A percentile compares a stretch with the other conserved stretches of the same genome.
Conservation (phyloP, 2,797 vertebrate species). For the Coregonus ussuriensis region DNA sequence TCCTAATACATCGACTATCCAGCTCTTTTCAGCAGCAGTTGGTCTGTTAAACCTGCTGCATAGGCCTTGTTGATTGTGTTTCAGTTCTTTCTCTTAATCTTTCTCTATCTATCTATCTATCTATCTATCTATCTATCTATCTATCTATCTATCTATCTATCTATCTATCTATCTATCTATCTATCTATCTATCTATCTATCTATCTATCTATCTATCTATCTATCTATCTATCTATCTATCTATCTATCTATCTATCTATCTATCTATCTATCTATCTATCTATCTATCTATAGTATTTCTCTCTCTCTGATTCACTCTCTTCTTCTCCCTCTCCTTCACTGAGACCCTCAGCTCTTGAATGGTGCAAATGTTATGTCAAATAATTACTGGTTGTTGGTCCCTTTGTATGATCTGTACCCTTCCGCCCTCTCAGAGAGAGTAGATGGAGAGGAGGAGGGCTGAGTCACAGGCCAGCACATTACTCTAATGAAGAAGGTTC, state of each 20-base stretch:
- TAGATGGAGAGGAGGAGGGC: constrained; percentile 2
- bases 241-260: no score
- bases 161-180: no score
- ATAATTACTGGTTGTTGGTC: constrained; percentile 38
- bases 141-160: neutral
- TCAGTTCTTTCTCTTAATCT: neutral
- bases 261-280: no score
- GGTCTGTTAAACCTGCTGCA: neutral
- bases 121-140: neutral
- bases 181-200: no score
- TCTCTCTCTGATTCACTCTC: no score
- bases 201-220: no score
- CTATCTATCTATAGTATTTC: no score
- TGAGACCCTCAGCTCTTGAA: constrained; percentile 1
- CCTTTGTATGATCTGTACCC: constrained; percentile 4
- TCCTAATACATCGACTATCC: neutral
- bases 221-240: no score
- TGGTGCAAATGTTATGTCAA: constrained; percentile 36
- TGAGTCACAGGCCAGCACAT: constrained; percentile 9
- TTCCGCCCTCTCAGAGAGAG: neutral
- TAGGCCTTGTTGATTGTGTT: neutral
- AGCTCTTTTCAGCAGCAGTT: neutral
- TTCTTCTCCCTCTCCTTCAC: neutral
- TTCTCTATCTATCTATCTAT: neutral
- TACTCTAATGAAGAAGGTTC: constrained; percentile 7